Percentiles rank a stretch among this genome's conserved stretches.
Evolutionary conservation across 2,113 vertebrate species (phyloP).

Genomic region (Ammodytes dubius): DNA sequence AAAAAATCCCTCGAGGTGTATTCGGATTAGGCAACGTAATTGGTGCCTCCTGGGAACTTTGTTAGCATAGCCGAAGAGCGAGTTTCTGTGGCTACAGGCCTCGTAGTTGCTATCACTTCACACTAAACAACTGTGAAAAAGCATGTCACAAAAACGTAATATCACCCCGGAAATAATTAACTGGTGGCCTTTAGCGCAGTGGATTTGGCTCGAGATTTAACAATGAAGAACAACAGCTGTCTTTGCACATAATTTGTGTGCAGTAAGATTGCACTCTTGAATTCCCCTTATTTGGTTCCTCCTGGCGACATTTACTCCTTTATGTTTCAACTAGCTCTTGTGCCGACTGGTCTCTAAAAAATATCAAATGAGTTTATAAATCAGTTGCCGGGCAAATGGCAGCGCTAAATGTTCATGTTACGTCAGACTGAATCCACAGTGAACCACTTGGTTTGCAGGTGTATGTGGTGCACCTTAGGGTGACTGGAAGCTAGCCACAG

Average conservation of each 20-base stretch:
- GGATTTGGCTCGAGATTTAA: slow-evolving; percentile 5
- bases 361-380: slow-evolving; percentile 28
- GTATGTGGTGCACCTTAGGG: background rate
- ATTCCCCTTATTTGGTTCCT: slow-evolving; percentile 2
- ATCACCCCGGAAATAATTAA: slow-evolving; percentile 4
- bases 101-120: background rate
- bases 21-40: background rate
- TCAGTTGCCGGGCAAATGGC: slow-evolving; percentile 9
- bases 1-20: background rate
- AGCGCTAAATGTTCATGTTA: background rate
- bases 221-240: slow-evolving; percentile 38
- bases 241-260: slow-evolving; percentile 14
- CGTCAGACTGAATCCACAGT: background rate
- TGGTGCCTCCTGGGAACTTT: background rate
- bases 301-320: slow-evolving; percentile 10
- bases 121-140: background rate
- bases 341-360: background rate
- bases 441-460: slow-evolving; percentile 6
- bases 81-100: background rate
- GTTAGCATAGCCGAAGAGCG: background rate
- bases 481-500: background rate
- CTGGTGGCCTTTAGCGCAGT: slow-evolving; percentile 5
- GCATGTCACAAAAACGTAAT: slow-evolving; percentile 2
- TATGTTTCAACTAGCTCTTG: slow-evolving; percentile 10
- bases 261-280: background rate